Percentiles rank a stretch among this genome's conserved stretches.
phyloP scores from a whole-genome alignment of 23 tunicate genomes.

The Trididemnum nubilum region DNA sequence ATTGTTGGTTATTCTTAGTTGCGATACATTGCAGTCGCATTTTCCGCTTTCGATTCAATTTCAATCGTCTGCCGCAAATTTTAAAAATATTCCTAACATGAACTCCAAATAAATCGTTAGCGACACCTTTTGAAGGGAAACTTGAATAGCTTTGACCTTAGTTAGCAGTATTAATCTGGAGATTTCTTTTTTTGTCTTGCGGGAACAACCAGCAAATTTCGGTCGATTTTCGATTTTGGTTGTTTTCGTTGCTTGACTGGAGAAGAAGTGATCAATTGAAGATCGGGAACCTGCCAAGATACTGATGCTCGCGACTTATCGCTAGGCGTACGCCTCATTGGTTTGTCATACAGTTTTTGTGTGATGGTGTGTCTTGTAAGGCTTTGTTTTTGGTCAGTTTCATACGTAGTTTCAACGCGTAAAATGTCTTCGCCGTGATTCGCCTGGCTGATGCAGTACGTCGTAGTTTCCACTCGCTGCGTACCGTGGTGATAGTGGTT shows the following conservation, averaged over 20 bases:
- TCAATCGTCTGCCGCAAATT: too few species aligned
- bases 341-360: background rate
- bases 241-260: constrained; percentile 4
- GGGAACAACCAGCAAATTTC: constrained; percentile 1
- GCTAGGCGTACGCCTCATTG: background rate
- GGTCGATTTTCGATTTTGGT: background rate
- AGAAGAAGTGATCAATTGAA: background rate
- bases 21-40: too few species aligned
- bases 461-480: background rate
- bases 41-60: too few species aligned
- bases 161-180: background rate
- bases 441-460: background rate
- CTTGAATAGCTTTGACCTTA: too few species aligned
- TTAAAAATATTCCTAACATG: too few species aligned
- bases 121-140: background rate
- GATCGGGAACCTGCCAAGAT: background rate
- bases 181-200: background rate
- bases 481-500: background rate
- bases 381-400: background rate
- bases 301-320: background rate
- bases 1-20: too few species aligned
- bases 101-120: background rate
- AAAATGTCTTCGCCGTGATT: constrained; percentile 15
- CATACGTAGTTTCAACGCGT: background rate
- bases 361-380: constrained; percentile 3